Percentiles rank a stretch among this genome's conserved stretches.
These are phyloP conservation scores for Silurus lanzhouensis DNA, from an alignment of 2,797 vertebrate genomes.

Conservation along the genomic window DNA sequence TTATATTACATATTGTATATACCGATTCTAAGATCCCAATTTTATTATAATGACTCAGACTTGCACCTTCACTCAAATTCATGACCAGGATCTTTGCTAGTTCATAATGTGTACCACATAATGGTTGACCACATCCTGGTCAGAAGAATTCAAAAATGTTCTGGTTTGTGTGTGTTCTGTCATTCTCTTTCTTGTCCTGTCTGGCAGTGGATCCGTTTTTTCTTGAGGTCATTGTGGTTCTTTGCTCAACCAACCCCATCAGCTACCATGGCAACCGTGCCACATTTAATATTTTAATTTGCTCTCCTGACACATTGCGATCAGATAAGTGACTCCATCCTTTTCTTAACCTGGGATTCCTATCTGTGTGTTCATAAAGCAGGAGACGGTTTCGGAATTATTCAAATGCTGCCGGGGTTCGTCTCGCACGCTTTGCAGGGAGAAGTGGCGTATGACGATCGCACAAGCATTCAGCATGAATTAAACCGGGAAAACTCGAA, in stretches of 20 bases:
- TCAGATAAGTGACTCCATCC: constrained; percentile 47
- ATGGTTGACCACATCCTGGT: neutral
- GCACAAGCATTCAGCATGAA: neutral
- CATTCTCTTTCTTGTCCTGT: neutral
- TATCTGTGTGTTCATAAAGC: constrained; percentile 18
- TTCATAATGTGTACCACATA: neutral
- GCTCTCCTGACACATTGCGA: constrained; percentile 32
- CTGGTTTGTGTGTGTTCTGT: neutral
- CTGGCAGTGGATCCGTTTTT: constrained; percentile 9
- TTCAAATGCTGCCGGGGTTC: neutral
- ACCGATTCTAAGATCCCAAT: too few relatives aligned
- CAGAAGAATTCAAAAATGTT: neutral
- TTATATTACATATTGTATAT: neutral
- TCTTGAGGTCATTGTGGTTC: constrained; percentile 39
- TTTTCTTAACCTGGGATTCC: constrained; percentile 44
- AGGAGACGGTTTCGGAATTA: constrained; percentile 10
- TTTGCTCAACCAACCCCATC: constrained; percentile 36
- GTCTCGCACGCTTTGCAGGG: neutral
- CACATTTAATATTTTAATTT: constrained; percentile 45
- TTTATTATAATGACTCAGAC: neutral
- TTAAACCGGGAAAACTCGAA: constrained; percentile 1
- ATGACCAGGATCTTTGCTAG: neutral
- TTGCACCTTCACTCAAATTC: neutral
- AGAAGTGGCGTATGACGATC: neutral
- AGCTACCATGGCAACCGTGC: constrained; percentile 50